Evolutionary conservation across 2,113 vertebrate genomes (phyloP).

Genomic region (Trogon surrucura): DNA sequence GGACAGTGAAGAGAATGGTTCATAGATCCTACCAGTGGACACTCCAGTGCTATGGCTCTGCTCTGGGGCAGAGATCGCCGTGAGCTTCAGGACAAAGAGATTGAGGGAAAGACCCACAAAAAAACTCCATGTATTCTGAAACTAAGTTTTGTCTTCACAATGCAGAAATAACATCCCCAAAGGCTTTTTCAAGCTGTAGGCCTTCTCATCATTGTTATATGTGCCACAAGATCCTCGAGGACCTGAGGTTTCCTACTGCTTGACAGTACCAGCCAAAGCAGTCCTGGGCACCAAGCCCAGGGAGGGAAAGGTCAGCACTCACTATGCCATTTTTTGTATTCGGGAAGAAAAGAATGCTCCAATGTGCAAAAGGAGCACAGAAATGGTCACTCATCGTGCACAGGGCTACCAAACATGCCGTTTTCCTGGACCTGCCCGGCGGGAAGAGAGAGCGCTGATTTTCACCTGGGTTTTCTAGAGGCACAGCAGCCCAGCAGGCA

Average conservation of each 20-base stretch:
- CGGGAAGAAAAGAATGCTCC: neutral
- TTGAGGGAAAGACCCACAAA: neutral
- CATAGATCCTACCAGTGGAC: neutral
- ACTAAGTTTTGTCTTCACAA: neutral
- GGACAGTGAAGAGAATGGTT: neutral
- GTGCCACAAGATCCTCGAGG: neutral
- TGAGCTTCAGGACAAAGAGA: neutral
- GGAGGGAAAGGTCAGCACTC: neutral
- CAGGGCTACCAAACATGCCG: rapidly evolving
- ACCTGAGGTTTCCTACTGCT: neutral
- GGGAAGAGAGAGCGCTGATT: neutral
- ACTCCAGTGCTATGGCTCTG: neutral
- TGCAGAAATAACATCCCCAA: neutral
- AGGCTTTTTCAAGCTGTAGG: neutral
- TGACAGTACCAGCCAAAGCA: neutral
- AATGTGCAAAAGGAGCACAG: neutral
- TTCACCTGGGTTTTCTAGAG: neutral
- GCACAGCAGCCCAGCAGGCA: neutral
- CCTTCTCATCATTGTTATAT: neutral
- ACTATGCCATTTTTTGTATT: neutral
- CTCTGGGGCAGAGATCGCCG: neutral
- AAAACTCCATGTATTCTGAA: neutral
- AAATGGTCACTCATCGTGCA: neutral
- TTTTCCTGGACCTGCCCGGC: neutral
- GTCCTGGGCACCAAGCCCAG: neutral